phyloP scores from a whole-genome alignment of 2,888 invertebrate species.

The Augochlorella aurata region DNA sequence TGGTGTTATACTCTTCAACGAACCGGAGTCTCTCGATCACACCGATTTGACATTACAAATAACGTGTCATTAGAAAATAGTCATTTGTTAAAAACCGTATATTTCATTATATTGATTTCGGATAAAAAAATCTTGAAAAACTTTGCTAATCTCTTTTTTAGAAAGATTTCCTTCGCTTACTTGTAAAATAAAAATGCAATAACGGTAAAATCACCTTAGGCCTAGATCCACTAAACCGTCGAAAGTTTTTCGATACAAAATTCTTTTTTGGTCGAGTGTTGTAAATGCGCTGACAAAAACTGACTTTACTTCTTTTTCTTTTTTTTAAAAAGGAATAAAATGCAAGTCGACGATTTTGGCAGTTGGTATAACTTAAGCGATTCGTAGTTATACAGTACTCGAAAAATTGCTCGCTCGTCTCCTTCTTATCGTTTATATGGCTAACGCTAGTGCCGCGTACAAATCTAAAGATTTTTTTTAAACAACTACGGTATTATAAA shows the following conservation, averaged over 20 bases:
- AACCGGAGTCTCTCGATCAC: slow-evolving; percentile 37
- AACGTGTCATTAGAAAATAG: slow-evolving; percentile 19
- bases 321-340: slow-evolving; percentile 34
- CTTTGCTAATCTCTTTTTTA: background rate
- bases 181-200: slow-evolving; percentile 36
- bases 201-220: slow-evolving; percentile 47
- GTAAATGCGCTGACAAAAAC: slow-evolving; percentile 34
- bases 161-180: slow-evolving; percentile 15
- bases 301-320: background rate
- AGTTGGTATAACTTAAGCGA: slow-evolving; percentile 45
- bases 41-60: slow-evolving; percentile 14
- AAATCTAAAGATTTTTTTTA: slow-evolving; percentile 76
- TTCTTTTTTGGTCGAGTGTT: slow-evolving; percentile 22
- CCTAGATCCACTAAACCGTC: slow-evolving; percentile 51
- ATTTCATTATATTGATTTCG: slow-evolving; percentile 6
- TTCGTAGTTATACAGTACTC: slow-evolving; percentile 36
- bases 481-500: slow-evolving; percentile 73
- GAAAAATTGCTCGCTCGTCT: slow-evolving; percentile 34
- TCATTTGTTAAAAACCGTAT: slow-evolving; percentile 2
- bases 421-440: slow-evolving; percentile 48
- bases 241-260: slow-evolving; percentile 26
- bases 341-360: slow-evolving; percentile 44
- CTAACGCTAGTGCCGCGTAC: slow-evolving; percentile 69
- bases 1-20: slow-evolving; percentile 40
- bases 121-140: slow-evolving; percentile 24